Evolutionary conservation across 2,888 invertebrate species (phyloP).

Genomic region (Desoria tigrina): DNA sequence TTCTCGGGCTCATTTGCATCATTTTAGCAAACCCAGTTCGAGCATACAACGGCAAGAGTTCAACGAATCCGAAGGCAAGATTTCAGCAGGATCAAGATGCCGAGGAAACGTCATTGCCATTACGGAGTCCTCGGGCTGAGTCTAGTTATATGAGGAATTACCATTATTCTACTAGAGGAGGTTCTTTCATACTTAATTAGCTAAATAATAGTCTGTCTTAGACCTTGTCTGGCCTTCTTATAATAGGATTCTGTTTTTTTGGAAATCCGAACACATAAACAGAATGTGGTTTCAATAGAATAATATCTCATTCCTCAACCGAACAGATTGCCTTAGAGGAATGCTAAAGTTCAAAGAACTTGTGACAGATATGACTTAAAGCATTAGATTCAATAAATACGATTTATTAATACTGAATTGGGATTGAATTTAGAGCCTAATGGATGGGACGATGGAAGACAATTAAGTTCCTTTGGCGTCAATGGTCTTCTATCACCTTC

Average conservation of each 20-base stretch:
- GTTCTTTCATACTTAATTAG: background rate
- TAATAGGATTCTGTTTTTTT: background rate
- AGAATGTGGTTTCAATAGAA: too few species aligned
- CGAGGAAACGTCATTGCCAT: background rate
- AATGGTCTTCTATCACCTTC: background rate
- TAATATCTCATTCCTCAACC: too few species aligned
- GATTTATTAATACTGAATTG: background rate
- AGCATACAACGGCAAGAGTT: too few species aligned
- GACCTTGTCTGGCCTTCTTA: background rate
- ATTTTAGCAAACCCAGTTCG: too few species aligned
- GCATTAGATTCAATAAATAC: background rate
- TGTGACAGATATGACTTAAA: background rate
- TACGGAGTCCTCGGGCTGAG: slow-evolving; percentile 4
- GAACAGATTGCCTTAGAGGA: too few species aligned
- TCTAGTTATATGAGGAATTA: slow-evolving; percentile 12
- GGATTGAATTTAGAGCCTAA: background rate
- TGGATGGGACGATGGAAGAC: slow-evolving; percentile 9
- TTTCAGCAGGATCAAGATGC: slow-evolving; percentile 6
- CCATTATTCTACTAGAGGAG: slow-evolving; percentile 10
- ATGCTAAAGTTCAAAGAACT: background rate
- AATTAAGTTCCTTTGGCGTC: slow-evolving; percentile 11
- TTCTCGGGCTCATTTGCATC: too few species aligned
- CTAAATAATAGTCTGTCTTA: too few species aligned
- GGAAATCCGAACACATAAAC: too few species aligned
- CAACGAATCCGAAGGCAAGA: too few species aligned